Evolutionary conservation across 2,888 invertebrate species (phyloP), one percentile per base, ranked within the genome.

Genomic region (Tachina lurida): DNA sequence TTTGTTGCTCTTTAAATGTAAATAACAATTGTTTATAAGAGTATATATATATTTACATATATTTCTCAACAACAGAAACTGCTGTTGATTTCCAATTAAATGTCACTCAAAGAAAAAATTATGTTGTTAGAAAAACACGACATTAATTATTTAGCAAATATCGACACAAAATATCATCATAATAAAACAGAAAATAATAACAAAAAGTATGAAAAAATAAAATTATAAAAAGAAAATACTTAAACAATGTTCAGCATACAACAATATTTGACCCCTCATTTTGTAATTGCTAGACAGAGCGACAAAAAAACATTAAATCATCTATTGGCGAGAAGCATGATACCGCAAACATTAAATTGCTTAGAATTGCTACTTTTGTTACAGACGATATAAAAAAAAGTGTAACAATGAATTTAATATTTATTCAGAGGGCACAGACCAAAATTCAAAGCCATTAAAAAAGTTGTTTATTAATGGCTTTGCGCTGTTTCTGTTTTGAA

Each of bases 381-480:
- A 65, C 39, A 52, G 31, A 54, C 13, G 39, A 5, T 0, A 52
- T 43, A 60, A 71, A 65, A 60, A 47, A 54, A 41, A 19, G 67
- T 60, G 52, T n/a, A 39, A 58, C 22, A 45, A 60, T 12, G 56
- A 67, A 67, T 74, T 77, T 78, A 31, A 43, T 74, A 67, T 49
- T 60, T 62, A 67, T 74, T 19, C 17, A 67, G 39, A 68, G 39
- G 52, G 22, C 56, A 65, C 52, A 74, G 75, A 79, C 56, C 47
- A 58, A 79, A 84, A 60, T 52, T 68, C 17, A 62, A 62, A 79
- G 52, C 22, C 74, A 68, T 31, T 75, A 75, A 63, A 85, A 86
- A 82, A 22, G 41, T 82, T 77, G 68, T 84, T 84, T 80, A 80
- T 85, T 85, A 81, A 85, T 81, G 84, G 85, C 47, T 86, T 81